Evolutionary conservation across 2,888 invertebrate genomes (phyloP).

Genomic region (Bellardia pandia): DNA sequence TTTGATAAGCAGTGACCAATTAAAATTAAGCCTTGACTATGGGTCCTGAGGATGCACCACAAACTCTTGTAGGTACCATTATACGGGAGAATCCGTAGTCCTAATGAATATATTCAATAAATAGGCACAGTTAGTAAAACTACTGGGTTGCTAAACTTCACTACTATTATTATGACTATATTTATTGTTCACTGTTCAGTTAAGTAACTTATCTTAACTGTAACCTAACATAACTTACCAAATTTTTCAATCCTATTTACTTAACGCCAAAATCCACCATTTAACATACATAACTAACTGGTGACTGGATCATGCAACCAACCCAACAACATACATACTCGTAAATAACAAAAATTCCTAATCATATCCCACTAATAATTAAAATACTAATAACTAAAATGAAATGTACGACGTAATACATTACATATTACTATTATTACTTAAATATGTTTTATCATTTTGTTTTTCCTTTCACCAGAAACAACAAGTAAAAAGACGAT

Average conservation of each 20-base stretch:
- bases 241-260: slow-evolving; percentile 12
- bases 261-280: not conserved
- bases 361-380: slow-evolving; percentile 34
- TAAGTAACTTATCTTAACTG: not conserved
- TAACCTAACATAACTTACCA: not conserved
- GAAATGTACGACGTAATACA: slow-evolving; percentile 27
- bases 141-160: too few relatives aligned
- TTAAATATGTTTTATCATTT: not conserved
- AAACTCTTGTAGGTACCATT: too few relatives aligned
- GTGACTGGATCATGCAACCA: slow-evolving; percentile 22
- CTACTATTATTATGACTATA: too few relatives aligned
- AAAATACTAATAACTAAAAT: slow-evolving; percentile 27
- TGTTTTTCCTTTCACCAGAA: slow-evolving; percentile 20
- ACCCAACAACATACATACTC: slow-evolving; percentile 3
- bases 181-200: too few relatives aligned
- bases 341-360: slow-evolving; percentile 24
- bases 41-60: too few relatives aligned
- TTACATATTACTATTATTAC: slow-evolving; percentile 9
- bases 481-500: slow-evolving; percentile 38
- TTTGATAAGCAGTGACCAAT: too few relatives aligned
- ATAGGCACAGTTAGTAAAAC: too few relatives aligned
- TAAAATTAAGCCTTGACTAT: too few relatives aligned
- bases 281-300: slow-evolving; percentile 12
- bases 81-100: too few relatives aligned
- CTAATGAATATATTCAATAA: too few relatives aligned